Conservation (phyloP, 2,888 invertebrate species). For the Petrolisthes manimaculis region DNA sequence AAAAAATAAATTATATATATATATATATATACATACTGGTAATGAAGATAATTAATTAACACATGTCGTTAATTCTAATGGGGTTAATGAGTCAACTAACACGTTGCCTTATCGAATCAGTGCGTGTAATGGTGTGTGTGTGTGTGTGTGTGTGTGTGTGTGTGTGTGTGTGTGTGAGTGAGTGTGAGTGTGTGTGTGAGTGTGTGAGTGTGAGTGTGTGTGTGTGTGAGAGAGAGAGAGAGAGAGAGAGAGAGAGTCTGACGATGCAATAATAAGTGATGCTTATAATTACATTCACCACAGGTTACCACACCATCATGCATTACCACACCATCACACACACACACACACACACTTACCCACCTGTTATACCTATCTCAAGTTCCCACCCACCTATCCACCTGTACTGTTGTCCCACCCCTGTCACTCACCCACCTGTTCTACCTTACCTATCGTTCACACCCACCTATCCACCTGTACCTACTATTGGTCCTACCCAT, state of each 20-base stretch:
- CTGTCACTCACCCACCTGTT: not conserved
- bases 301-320: too few relatives aligned
- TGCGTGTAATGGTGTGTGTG: constrained; percentile 5
- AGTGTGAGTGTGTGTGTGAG: constrained; percentile 3
- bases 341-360: not conserved
- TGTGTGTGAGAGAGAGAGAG: not conserved
- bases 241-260: too few relatives aligned
- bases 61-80: not conserved
- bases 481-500: not conserved
- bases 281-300: too few relatives aligned
- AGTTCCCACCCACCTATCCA: not conserved
- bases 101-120: not conserved
- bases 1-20: not conserved
- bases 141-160: constrained; percentile 1
- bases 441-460: not conserved
- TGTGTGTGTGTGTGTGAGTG: constrained; percentile 14
- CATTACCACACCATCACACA: not conserved
- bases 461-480: not conserved
- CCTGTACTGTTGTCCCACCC: not conserved
- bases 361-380: not conserved
- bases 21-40: not conserved
- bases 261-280: too few relatives aligned
- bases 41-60: not conserved
- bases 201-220: constrained; percentile 17
- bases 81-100: not conserved